A percentile compares a stretch with the other conserved stretches of the same genome.
These are phyloP conservation scores for Columbina picui DNA, from an alignment of 2,113 vertebrate genomes.

Conservation along the genomic window DNA sequence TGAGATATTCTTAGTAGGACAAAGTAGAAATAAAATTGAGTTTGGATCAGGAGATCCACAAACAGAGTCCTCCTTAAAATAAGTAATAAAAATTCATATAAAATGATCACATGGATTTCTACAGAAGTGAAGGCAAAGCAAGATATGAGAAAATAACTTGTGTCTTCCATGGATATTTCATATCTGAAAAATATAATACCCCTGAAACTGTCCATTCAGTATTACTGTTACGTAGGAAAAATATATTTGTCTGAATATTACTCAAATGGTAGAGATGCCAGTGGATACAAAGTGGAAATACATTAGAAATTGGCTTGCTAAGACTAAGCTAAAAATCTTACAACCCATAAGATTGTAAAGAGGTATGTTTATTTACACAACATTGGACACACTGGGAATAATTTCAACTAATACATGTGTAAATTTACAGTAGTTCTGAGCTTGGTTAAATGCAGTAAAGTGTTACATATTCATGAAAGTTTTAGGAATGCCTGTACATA, in stretches of 20 bases:
- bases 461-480: too few species aligned
- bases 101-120: not conserved
- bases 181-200: not conserved
- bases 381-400: too few species aligned
- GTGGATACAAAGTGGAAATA: not conserved
- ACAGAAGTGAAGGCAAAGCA: not conserved
- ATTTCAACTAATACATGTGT: too few species aligned
- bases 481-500: too few species aligned
- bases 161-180: not conserved
- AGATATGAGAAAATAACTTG: not conserved
- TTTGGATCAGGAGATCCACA: not conserved
- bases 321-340: not conserved
- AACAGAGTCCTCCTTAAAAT: not conserved
- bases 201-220: not conserved
- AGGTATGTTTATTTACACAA: too few species aligned
- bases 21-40: not conserved
- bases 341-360: too few species aligned
- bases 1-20: not conserved
- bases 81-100: not conserved
- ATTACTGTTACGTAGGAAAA: not conserved
- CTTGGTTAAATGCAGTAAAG: too few species aligned
- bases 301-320: not conserved
- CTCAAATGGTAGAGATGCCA: not conserved
- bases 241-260: not conserved
- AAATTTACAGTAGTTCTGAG: too few species aligned